A percentile compares a stretch with the other conserved stretches of the same genome.
Evolutionary conservation across 1,140 invertebrate genomes (phyloP).

Genomic region (Hyposmocoma kahamanoa): DNA sequence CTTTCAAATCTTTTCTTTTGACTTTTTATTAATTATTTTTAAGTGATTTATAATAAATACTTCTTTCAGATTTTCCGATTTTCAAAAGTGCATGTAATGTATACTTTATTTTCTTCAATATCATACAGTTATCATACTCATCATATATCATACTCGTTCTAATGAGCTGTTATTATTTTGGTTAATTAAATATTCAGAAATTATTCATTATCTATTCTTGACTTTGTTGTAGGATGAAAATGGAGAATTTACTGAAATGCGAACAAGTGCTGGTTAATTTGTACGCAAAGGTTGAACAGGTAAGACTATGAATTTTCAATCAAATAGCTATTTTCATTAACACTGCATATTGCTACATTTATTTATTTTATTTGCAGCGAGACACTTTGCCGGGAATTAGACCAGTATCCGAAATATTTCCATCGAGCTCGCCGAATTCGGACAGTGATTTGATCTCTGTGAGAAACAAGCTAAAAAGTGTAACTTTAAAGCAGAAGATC

Average conservation of each 20-base stretch:
- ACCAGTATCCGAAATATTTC: constrained; percentile 1
- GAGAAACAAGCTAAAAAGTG: constrained; percentile 45
- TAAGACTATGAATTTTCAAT: constrained; percentile 17
- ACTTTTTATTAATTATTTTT: no score
- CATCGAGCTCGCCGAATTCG: constrained; percentile 16
- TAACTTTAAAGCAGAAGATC: constrained; percentile 21
- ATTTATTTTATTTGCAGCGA: constrained; percentile 35
- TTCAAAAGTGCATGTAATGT: no score
- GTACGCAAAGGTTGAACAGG: constrained; percentile 78
- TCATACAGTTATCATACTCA: no score
- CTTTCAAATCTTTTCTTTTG: not conserved
- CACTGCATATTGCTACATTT: not conserved
- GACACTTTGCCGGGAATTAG: constrained; percentile 23
- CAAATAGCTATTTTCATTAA: constrained; percentile 5
- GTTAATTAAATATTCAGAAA: not conserved
- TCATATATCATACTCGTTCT: no score
- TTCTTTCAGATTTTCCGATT: no score
- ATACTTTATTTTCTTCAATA: no score
- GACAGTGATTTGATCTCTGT: constrained; percentile 35
- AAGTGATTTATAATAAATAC: no score
- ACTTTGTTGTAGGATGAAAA: constrained; percentile 75
- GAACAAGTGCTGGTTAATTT: constrained; percentile 79
- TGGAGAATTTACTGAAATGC: constrained; percentile 78
- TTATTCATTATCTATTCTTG: not conserved
- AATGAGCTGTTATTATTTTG: not conserved